Evolutionary conservation across 2,113 vertebrate genomes (phyloP), one percentile per base, ranked within the genome.

Genomic region (Erpornis zantholeuca): DNA sequence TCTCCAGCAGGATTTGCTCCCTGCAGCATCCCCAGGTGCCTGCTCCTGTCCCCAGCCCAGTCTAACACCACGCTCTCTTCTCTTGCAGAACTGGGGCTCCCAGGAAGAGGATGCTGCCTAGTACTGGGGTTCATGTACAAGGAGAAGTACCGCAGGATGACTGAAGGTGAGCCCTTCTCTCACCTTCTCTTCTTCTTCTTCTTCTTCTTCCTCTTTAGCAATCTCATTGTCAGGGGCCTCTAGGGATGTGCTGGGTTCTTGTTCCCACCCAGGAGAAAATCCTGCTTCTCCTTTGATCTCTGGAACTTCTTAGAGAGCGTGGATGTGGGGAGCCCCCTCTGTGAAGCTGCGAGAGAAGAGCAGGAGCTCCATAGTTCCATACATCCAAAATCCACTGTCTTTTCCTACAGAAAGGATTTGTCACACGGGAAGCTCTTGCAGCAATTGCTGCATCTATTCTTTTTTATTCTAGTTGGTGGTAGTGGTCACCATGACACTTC

Each of bases 141-240:
- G 96, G 98, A 98, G 97, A 98, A 98, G 96, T 98, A 98, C 92
- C 98, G 98, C 88, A 98, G 98, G 88, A 98, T 98, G 97, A 98
- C 98, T 97, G 98, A 98, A 98, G 98, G 98, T 98, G 90, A 98
- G 98, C 96, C 10, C 47, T 9, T 81, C n/a, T 31, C 53, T 81
- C 92, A 45, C 89, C 94, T 96, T 83, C 86, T 77, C 56, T 40
- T 81, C 6, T 38, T 70, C 86, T 54, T 63, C 83, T 33, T 63
- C 83, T 33, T 57, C 83, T 33, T 57, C 64, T 27, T 84, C 71
- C 68, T 78, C 52, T 36, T 78, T 2, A 73, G 75, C 59, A 6
- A 6, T 42, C 70, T 85, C 33, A 3, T 40, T 15, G n/a, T 22
- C 31, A 79, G 71, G 56, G 25, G 3, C 5, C 22, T 65, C 54